Percentiles rank a stretch among this genome's conserved stretches.
Evolutionary conservation across 2,113 vertebrate genomes (phyloP).

Genomic region (Megaleporinus macrocephalus): DNA sequence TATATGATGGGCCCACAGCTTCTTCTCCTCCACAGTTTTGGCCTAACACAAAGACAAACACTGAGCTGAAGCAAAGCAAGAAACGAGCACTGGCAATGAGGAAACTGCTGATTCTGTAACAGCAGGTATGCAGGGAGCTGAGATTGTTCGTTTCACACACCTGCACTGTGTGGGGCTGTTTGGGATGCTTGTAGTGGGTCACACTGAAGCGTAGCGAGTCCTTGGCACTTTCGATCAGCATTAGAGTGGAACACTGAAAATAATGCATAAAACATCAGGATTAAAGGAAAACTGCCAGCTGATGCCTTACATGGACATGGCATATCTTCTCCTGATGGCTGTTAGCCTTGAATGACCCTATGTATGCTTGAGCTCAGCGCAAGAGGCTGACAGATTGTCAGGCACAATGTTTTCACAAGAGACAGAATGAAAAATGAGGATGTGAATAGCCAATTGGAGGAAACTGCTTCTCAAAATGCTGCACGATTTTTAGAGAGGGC

Average conservation of each 20-base stretch:
- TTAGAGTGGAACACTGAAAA: conserved; percentile 90
- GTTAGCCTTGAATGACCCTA: background rate
- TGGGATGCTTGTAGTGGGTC: conserved; percentile 92
- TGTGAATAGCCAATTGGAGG: background rate
- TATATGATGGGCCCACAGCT: conserved; percentile 92
- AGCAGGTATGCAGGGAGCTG: background rate
- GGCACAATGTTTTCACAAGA: background rate
- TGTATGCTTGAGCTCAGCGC: background rate
- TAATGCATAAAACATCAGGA: conserved; percentile 24
- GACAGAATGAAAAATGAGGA: conserved; percentile 7
- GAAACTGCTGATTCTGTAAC: background rate
- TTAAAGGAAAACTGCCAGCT: background rate
- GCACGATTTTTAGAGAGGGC: too few relatives aligned
- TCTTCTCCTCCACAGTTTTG: conserved; percentile 90
- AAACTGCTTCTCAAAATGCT: background rate
- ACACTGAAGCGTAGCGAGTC: conserved; percentile 94
- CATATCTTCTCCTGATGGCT: background rate
- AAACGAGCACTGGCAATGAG: background rate
- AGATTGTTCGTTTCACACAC: conserved; percentile 68
- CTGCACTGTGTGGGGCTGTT: conserved; percentile 93
- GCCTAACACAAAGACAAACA: conserved; percentile 72
- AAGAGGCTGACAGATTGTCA: background rate
- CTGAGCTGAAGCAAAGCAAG: background rate
- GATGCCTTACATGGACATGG: background rate
- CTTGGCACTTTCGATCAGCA: conserved; percentile 93